These are phyloP conservation scores for Epinephelus awoara DNA, from an alignment of 2,797 vertebrate genomes.

Conservation along the genomic window DNA sequence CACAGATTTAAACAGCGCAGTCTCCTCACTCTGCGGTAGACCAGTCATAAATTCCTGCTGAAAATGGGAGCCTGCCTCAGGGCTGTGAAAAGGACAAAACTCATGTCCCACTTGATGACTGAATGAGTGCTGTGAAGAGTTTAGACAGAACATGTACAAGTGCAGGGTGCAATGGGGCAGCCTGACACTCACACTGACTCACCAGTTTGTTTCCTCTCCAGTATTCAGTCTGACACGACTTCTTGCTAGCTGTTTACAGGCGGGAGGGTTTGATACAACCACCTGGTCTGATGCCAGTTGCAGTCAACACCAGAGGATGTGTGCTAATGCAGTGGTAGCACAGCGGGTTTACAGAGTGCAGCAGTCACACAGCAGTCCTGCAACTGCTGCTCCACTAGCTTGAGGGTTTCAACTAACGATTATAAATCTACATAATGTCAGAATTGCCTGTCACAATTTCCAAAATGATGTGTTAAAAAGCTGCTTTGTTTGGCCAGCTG, in stretches of 20 bases:
- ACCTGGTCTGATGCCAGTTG: slow-evolving; percentile 5
- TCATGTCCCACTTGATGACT: neutral
- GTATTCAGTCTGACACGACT: neutral
- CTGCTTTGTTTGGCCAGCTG: too few relatives aligned
- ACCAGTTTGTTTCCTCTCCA: neutral
- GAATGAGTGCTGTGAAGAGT: neutral
- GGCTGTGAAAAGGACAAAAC: neutral
- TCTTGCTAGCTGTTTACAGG: neutral
- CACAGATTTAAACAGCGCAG: neutral
- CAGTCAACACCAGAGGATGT: too few relatives aligned
- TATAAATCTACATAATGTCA: neutral
- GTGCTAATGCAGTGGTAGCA: neutral
- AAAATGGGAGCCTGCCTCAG: slow-evolving; percentile 14
- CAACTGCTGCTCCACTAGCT: neutral
- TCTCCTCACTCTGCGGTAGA: neutral
- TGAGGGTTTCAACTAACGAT: neutral
- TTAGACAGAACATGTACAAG: slow-evolving; percentile 13
- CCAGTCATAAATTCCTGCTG: neutral
- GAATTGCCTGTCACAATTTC: neutral
- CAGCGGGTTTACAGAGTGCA: neutral
- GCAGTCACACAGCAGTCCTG: neutral
- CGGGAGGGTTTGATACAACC: neutral
- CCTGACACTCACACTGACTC: neutral
- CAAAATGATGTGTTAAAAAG: too few relatives aligned
- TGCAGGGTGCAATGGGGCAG: neutral